Evolutionary conservation across 2,113 vertebrate genomes (phyloP).

Genomic region (Plestiodon gilberti): DNA sequence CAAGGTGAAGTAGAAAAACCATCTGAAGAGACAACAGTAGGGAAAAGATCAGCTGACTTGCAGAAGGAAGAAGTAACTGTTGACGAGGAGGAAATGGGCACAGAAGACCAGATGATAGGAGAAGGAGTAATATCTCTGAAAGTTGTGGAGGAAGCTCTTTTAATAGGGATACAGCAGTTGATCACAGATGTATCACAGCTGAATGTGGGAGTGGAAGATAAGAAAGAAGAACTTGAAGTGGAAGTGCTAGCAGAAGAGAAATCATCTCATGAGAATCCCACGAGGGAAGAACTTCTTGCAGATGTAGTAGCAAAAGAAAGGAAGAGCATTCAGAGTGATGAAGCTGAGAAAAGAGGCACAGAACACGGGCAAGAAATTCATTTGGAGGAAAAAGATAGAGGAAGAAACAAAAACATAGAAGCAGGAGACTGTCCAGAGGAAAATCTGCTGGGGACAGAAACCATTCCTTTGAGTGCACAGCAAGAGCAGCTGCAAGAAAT

Average conservation of each 20-base stretch:
- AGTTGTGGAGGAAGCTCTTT: not conserved
- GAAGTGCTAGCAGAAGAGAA: accelerated
- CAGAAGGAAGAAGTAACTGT: not conserved
- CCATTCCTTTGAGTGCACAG: accelerated
- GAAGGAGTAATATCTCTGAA: not conserved
- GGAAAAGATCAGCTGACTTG: not conserved
- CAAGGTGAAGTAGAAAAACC: not conserved
- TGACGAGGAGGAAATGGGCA: conserved; percentile 6
- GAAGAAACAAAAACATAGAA: accelerated
- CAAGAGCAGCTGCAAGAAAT: not conserved
- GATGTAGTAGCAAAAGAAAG: not conserved
- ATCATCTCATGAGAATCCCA: accelerated
- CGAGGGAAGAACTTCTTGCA: not conserved
- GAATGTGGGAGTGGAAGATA: accelerated
- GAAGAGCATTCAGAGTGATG: accelerated
- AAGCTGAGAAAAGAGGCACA: not conserved
- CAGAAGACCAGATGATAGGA: not conserved
- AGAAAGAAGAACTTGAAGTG: accelerated
- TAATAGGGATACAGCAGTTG: accelerated
- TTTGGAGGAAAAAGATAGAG: accelerated
- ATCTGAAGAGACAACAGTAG: not conserved
- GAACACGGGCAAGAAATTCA: accelerated
- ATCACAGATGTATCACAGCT: not conserved
- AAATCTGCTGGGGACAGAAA: accelerated
- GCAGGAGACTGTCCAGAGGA: accelerated